Evolutionary conservation across 2,888 invertebrate genomes (phyloP), one percentile per base, ranked within the genome.

Genomic region (Gonocerus acuteangulatus): DNA sequence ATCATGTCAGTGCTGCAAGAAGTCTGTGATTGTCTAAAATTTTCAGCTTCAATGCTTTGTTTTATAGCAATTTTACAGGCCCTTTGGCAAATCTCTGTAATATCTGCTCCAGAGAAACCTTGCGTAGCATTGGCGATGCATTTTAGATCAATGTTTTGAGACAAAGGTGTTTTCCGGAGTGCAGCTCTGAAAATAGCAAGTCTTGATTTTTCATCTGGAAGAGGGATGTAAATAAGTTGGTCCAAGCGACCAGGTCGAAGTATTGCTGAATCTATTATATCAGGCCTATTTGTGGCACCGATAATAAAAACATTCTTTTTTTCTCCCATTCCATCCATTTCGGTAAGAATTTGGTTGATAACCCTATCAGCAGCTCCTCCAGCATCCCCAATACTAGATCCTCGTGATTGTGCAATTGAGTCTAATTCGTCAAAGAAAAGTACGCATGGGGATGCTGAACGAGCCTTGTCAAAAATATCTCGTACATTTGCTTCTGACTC

Each of bases 251-350:
- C 99, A 18, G 99, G 99, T 74, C 99, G 87, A 68, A 99, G 81
- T 74, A 99, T 97, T 61, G 99, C 99, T 60, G 97, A 93, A 81
- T 99, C 99, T 75, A 99, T 99, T 72, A 99, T 99, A 75, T 99
- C 97, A 65, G 86, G 86, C 69, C 91, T 81, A 78, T 93, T 94
- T 65, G 94, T 94, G 67, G 91, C 87, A 74, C 99, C 99, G 74
- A 99, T 99, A 69, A 99, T 99, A 76, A 99, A 99, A 22, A 99
- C 99, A 75, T 99, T 99, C 78, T 99, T 99, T 81, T 99, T 99
- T 21, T 95, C 91, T 36, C 95, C 94, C 97, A 99, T 99, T 71
- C 99, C 99, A 76, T 99, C 99, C 99, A 99, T 99, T 80, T 99
- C 99, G 1, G 99, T 99, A 61, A 99, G 82, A 72, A 99, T 94